These are phyloP conservation scores for Luperina nickerlii DNA, from an alignment of 2,888 invertebrate genomes.

Conservation along the genomic window DNA sequence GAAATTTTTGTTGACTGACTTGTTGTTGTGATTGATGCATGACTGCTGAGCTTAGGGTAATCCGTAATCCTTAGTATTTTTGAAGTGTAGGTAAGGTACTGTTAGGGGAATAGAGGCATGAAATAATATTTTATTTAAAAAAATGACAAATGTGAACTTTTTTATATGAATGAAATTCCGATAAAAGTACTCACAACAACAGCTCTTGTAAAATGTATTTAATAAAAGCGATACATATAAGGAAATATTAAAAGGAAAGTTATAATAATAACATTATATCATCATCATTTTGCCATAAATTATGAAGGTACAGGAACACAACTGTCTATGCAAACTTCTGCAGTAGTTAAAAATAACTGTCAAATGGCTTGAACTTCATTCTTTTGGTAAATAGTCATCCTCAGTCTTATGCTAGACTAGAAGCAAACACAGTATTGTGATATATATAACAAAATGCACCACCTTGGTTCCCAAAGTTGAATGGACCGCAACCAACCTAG, in stretches of 20 bases:
- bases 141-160: neutral
- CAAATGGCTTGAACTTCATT: neutral
- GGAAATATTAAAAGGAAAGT: slow-evolving; percentile 44
- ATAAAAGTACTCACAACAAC: neutral
- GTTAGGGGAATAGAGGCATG: neutral
- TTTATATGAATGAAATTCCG: neutral
- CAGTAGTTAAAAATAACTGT: neutral
- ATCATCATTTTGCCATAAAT: slow-evolving; percentile 25
- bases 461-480: neutral
- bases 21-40: slow-evolving; percentile 1
- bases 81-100: neutral
- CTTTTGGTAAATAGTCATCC: neutral
- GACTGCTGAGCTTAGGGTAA: neutral
- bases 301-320: neutral
- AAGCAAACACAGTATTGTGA: neutral
- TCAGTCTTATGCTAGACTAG: neutral
- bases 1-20: neutral
- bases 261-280: neutral
- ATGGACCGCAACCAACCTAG: too few species aligned
- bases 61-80: neutral
- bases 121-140: neutral
- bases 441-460: neutral
- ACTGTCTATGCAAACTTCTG: neutral
- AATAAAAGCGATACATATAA: slow-evolving; percentile 22
- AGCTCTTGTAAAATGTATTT: neutral